Evolutionary conservation across 1,140 invertebrate genomes (phyloP).

Genomic region (Diploscapter pachys): DNA sequence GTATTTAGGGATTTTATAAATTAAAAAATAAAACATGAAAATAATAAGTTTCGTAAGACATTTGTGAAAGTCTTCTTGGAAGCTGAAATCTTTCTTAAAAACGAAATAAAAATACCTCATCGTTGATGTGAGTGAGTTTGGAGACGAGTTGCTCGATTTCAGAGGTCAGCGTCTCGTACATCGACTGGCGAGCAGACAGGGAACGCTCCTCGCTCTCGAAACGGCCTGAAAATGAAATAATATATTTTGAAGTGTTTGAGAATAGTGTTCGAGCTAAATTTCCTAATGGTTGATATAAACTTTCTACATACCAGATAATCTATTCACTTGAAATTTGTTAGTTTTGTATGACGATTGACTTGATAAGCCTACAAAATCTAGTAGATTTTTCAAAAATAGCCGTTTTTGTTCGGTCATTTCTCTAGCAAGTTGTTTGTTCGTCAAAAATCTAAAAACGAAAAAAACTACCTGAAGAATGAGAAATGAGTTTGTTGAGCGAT

Average conservation of each 20-base stretch:
- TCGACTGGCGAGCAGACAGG: slow-evolving; percentile 62
- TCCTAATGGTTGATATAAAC: not conserved
- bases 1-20: slow-evolving; percentile 9
- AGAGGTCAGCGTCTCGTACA: slow-evolving; percentile 81
- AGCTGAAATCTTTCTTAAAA: not conserved
- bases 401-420: slow-evolving; percentile 16
- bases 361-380: slow-evolving; percentile 5
- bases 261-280: too few relatives aligned
- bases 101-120: slow-evolving; percentile 20
- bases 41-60: too few relatives aligned
- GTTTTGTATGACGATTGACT: slow-evolving; percentile 28
- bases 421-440: slow-evolving; percentile 12
- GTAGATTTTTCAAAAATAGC: not conserved
- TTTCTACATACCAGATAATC: not conserved
- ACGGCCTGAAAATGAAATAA: slow-evolving; percentile 36
- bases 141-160: slow-evolving; percentile 83
- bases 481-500: slow-evolving; percentile 87
- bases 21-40: too few relatives aligned
- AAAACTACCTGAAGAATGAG: slow-evolving; percentile 56
- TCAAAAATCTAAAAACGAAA: not conserved
- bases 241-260: not conserved
- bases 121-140: slow-evolving; percentile 55
- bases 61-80: too few relatives aligned
- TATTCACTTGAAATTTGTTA: slow-evolving; percentile 34
- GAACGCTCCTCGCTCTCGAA: slow-evolving; percentile 29